These are phyloP conservation scores for Meandrina meandrites DNA, from an alignment of 92 coral and sea anemone species.

Conservation along the genomic window DNA sequence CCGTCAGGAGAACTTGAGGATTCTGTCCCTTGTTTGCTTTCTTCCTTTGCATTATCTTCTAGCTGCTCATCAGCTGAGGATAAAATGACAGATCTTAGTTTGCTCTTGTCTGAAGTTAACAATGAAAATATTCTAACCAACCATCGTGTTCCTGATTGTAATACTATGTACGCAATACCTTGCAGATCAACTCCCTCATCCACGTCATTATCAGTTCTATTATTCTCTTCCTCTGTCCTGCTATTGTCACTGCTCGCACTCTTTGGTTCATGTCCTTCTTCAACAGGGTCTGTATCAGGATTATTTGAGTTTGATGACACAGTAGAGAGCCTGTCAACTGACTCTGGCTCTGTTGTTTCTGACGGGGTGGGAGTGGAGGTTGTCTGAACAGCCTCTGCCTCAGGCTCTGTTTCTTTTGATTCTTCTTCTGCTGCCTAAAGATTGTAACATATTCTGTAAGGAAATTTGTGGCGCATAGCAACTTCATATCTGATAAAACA, in stretches of 20 bases:
- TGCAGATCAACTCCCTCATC: slow-evolving; percentile 97
- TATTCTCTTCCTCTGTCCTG: slow-evolving; percentile 21
- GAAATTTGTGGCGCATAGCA: neutral
- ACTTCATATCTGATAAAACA: too few species aligned
- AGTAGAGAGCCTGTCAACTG: slow-evolving; percentile 29
- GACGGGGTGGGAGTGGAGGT: slow-evolving; percentile 61
- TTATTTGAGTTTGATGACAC: neutral
- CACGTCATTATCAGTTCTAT: slow-evolving; percentile 62
- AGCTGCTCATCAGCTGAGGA: slow-evolving; percentile 54
- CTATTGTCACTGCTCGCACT: slow-evolving; percentile 28
- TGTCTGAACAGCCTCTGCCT: slow-evolving; percentile 48
- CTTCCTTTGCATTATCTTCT: slow-evolving; percentile 51
- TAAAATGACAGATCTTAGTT: neutral
- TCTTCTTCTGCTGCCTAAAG: slow-evolving; percentile 80
- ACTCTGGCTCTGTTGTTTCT: slow-evolving; percentile 39
- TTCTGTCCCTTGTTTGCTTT: slow-evolving; percentile 8
- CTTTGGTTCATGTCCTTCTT: slow-evolving; percentile 38
- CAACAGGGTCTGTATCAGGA: slow-evolving; percentile 20
- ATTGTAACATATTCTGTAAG: neutral
- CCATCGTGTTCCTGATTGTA: too few species aligned
- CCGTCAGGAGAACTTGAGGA: neutral
- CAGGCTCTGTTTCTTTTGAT: slow-evolving; percentile 42
- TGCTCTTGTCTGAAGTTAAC: neutral
- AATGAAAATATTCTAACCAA: neutral
- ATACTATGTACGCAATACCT: slow-evolving; percentile 77